Base-by-base conservation (phyloP, 1,140 invertebrate genomes). In the Papilio aristodemus region DNA sequence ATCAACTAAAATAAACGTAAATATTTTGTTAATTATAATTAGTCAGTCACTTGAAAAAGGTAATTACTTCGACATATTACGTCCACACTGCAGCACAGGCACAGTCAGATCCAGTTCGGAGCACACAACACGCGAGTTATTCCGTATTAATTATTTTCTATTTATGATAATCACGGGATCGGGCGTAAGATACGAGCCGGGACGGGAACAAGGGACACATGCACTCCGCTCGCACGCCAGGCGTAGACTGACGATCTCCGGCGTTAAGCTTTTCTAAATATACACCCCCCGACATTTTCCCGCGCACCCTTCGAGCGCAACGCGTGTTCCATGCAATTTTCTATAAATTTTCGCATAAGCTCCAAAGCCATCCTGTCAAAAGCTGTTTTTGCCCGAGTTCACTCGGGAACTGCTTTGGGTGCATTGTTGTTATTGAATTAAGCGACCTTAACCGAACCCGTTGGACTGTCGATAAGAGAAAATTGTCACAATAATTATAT, bases 331-430 rank as follows among this genome's bases (percentile, higher is more conserved):
- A 85, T 91, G 87, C 89, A 91, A 90, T 91, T 91, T 91, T 90
- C 89, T 88, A 91, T 89, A 91, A 91, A 91, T 89, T 89, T 90
- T 91, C 87, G 83, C 83, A 83, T 85, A 89, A 90, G 89, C 89
- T 82, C 78, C 79, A 83, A 88, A 87, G 85, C 84, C 83, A 76
- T 76, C 79, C 84, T 91, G 86, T 90, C 89, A 88, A 90, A 91
- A 87, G 86, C 85, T 90, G 85, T 90, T 90, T 89, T 86, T 83
- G 77, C 75, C 79, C 75, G 71, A 75, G 76, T 77, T 79, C 77
- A 72, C 74, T 69, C 75, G 74, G 67, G 75, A 81, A 69, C 74
- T 70, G 74, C 72, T 78, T 74, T 75, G 70, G 75, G 73, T 82
- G 83, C 79, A 79, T 79, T 70, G 71, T 67, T 67, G 75, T 89